phyloP scores from a whole-genome alignment of 2,113 vertebrate genomes.

The Rhipidura dahli region DNA sequence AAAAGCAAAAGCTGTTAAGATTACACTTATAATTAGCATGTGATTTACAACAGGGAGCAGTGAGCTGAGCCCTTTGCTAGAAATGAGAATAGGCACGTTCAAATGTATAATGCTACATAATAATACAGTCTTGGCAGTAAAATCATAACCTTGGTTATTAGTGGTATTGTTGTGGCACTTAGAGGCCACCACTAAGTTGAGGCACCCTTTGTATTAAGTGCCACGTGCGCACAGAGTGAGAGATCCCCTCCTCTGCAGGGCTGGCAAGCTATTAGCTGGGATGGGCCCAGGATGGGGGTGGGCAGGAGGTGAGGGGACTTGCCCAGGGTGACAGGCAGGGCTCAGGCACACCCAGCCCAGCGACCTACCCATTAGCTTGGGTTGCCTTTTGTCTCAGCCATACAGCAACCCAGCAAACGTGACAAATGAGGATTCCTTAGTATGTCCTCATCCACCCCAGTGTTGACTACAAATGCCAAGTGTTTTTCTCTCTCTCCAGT shows the following conservation, averaged over 20 bases:
- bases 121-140: constrained; percentile 32
- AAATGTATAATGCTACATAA: constrained; percentile 51
- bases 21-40: constrained; percentile 51
- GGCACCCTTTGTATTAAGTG: constrained; percentile 18
- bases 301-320: neutral
- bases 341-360: neutral
- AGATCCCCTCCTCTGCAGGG: neutral
- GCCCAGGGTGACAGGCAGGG: neutral
- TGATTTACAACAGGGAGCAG: constrained; percentile 30
- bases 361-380: neutral
- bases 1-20: constrained; percentile 42
- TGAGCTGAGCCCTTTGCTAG: constrained; percentile 35
- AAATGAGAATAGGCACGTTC: constrained; percentile 21
- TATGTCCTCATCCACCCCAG: rapidly evolving
- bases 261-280: neutral
- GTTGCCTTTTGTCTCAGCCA: neutral
- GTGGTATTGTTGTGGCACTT: constrained; percentile 12
- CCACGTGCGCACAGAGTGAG: neutral
- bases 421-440: neutral
- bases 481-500: neutral
- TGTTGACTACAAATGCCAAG: neutral
- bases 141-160: constrained; percentile 49
- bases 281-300: neutral
- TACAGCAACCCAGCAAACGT: neutral
- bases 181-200: neutral